phyloP scores from a whole-genome alignment of 2,113 vertebrate species.

The Zosterops borbonicus region DNA sequence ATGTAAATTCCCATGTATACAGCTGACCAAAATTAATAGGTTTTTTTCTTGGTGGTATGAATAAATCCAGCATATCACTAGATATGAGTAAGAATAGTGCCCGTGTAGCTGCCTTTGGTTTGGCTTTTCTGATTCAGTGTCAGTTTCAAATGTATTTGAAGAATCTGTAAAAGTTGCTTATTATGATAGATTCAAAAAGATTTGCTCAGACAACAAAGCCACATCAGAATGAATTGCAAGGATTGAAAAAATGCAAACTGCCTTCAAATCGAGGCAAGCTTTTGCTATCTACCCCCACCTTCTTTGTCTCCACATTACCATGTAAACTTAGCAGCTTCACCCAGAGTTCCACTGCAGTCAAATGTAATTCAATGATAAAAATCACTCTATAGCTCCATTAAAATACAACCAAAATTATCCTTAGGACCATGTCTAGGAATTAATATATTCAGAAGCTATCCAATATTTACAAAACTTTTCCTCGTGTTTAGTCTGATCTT shows the following conservation, averaged over 20 bases:
- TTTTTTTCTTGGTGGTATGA: slow-evolving; percentile 59
- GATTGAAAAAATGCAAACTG: slow-evolving; percentile 55
- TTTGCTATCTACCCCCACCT: not conserved
- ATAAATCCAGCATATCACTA: slow-evolving; percentile 71
- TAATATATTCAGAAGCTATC: slow-evolving; percentile 51
- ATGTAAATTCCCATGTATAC: slow-evolving; percentile 68
- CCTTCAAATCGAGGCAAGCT: not conserved
- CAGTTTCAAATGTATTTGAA: slow-evolving; percentile 60
- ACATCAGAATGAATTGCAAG: slow-evolving; percentile 52
- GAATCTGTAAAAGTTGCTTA: slow-evolving; percentile 69
- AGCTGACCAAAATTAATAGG: slow-evolving; percentile 73
- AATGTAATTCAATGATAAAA: slow-evolving; percentile 59
- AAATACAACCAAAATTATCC: slow-evolving; percentile 65
- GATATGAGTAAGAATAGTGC: slow-evolving; percentile 60
- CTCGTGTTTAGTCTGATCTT: not conserved
- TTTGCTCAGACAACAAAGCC: slow-evolving; percentile 62
- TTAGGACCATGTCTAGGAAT: slow-evolving; percentile 23
- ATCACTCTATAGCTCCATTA: slow-evolving; percentile 12
- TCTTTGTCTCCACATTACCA: slow-evolving; percentile 3
- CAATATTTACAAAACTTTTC: not conserved
- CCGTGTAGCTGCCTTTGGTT: slow-evolving; percentile 30
- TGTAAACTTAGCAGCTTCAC: slow-evolving; percentile 26
- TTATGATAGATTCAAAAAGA: slow-evolving; percentile 61
- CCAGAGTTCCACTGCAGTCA: slow-evolving; percentile 15
- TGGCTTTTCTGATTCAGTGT: slow-evolving; percentile 65